Evolutionary conservation across 1,140 invertebrate genomes (phyloP).

Genomic region (Zaprionus africanus): DNA sequence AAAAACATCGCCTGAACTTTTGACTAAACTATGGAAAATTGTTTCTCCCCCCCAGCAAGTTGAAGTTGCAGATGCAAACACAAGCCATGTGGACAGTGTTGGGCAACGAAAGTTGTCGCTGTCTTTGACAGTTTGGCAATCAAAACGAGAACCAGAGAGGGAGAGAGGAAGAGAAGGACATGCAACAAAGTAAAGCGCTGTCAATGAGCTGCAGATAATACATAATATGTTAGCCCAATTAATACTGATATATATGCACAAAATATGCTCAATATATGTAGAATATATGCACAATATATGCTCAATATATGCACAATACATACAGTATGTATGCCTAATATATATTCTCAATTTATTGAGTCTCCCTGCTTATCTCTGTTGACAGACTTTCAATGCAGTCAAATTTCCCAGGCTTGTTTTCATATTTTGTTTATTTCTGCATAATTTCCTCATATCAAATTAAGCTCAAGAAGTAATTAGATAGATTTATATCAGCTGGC

Average conservation of each 20-base stretch:
- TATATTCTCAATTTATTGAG: neutral
- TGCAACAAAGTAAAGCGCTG: neutral
- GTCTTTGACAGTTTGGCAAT: slow-evolving; percentile 9
- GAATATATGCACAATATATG: neutral
- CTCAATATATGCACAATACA: neutral
- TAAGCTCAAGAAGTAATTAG: neutral
- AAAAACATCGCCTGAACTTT: slow-evolving; percentile 10
- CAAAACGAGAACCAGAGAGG: neutral
- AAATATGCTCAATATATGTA: neutral
- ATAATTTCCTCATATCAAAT: slow-evolving; percentile 2
- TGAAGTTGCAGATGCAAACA: neutral
- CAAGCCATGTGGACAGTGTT: slow-evolving; percentile 1
- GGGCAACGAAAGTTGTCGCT: neutral
- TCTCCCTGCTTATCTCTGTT: neutral
- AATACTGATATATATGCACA: too few species aligned
- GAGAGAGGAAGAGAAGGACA: neutral
- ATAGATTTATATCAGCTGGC: slow-evolving; percentile 2
- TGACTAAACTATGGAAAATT: slow-evolving; percentile 31
- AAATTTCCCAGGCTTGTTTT: neutral
- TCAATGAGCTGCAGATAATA: neutral
- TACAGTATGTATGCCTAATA: too few species aligned
- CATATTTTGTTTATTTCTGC: neutral
- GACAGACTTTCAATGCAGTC: neutral
- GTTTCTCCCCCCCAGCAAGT: slow-evolving; percentile 3
- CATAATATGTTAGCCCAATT: too few species aligned